Percentiles rank a stretch among this genome's conserved stretches.
These are phyloP conservation scores for Philotrypesis tridentata DNA, from an alignment of 1,140 invertebrate species.

Conservation along the genomic window DNA sequence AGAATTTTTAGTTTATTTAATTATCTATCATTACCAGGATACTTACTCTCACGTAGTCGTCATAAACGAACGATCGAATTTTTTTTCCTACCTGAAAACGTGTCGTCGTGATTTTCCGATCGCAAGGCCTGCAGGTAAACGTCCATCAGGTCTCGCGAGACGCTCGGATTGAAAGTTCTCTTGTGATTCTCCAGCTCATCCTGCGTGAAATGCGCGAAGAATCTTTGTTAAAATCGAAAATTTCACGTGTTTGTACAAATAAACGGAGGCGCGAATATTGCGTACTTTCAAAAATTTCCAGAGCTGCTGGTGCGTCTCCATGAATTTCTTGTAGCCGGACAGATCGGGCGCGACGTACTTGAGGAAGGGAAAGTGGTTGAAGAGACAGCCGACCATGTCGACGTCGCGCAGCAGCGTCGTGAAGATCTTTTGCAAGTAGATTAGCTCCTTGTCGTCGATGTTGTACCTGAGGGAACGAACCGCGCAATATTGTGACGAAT, in stretches of 20 bases:
- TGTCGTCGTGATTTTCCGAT: constrained; percentile 64
- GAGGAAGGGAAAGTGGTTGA: constrained; percentile 86
- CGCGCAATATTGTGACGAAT: neutral
- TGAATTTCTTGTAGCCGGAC: constrained; percentile 84
- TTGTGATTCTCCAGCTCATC: constrained; percentile 85
- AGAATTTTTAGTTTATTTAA: no score
- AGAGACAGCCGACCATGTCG: constrained; percentile 85
- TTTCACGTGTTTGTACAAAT: no score
- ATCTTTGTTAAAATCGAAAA: no score
- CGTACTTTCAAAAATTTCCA: constrained; percentile 81
- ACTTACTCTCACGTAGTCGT: no score
- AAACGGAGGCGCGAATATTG: no score
- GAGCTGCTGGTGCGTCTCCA: constrained; percentile 80
- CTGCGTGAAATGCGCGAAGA: constrained; percentile 58
- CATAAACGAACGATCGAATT: neutral
- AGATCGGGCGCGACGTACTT: constrained; percentile 82
- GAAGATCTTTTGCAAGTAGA: constrained; percentile 80
- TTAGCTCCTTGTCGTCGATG: constrained; percentile 79
- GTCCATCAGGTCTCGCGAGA: constrained; percentile 89
- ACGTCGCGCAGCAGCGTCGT: constrained; percentile 81
- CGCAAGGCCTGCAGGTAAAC: constrained; percentile 83
- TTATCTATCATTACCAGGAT: no score
- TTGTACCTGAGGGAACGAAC: constrained; percentile 73
- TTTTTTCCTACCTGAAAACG: constrained; percentile 67
- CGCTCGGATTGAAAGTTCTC: constrained; percentile 76